A percentile compares a stretch with the other conserved stretches of the same genome.
Conservation (phyloP, 2,113 vertebrate genomes). For the Ptilonorhynchus violaceus region DNA sequence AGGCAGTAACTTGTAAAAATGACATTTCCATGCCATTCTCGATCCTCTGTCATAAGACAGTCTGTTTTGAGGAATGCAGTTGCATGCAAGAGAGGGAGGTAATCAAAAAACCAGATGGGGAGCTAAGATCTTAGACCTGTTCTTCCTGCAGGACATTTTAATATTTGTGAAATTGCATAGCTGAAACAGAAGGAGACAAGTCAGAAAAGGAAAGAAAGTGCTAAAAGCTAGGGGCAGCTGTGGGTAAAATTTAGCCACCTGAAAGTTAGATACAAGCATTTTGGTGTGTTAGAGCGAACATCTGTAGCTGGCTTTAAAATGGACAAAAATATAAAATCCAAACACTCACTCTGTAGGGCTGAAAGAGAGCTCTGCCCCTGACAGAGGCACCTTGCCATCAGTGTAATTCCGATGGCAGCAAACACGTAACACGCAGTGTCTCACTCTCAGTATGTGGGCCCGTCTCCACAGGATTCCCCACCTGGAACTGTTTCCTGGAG, state of each 20-base stretch:
- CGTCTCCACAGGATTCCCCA: neutral
- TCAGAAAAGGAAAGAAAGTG: neutral
- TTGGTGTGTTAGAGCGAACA: neutral
- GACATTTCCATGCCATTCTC: neutral
- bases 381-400: neutral
- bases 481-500: neutral
- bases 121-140: neutral
- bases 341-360: neutral
- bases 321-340: neutral
- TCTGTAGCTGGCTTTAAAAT: neutral
- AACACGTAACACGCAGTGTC: neutral
- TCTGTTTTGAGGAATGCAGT: neutral
- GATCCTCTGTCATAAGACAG: neutral
- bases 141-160: neutral
- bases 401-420: neutral
- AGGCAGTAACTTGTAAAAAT: neutral
- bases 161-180: neutral
- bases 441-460: neutral
- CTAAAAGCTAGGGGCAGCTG: neutral
- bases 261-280: neutral
- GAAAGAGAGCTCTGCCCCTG: neutral
- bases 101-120: neutral
- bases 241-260: neutral
- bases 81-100: neutral
- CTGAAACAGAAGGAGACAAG: neutral